Evolutionary conservation across 2,113 vertebrate species (phyloP), one percentile per base, ranked within the genome.

Genomic region (Pipa parva): DNA sequence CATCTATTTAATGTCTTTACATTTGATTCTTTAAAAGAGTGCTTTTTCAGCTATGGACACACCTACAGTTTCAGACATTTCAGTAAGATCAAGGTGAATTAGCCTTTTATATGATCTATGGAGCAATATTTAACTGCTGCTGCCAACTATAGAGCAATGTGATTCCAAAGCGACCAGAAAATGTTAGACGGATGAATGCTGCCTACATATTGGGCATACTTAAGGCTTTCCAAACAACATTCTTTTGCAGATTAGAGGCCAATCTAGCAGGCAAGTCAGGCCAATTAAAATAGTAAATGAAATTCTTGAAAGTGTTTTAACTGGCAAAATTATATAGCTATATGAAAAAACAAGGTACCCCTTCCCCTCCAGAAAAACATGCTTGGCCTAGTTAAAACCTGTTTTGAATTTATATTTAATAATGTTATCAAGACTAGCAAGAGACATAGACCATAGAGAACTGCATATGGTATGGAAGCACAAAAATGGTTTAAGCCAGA

Each of bases 251-350:
- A 88, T 89, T 88, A 89, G 73, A 80, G 75, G 71, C 77, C 87
- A 88, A 85, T 85, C 82, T 83, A 76, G 74, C 76, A 80, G 63
- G 64, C 73, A 76, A 68, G 50, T 5, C 20, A 11, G 3, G 80
- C 87, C 87, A 89, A 81, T 89, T 88, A 85, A 84, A 90, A 86
- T 76, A 86, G 82, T 77, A 79, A 85, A 82, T 85, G 78, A 87
- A 88, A 87, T 83, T 79, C 64, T 37, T 73, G 31, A 72, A 81
- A 78, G 73, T 84, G 79, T 84, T 88, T 87, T 83, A 42, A 74
- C 84, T 89, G 88, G 84, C 83, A 85, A 65, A 80, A 70, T 73
- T 60, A 29, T 46, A 50, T 62, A 73, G 81, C 78, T 76, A 76
- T 67, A 80, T 79, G 78, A 81, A 73, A 62, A 37, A 69, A 54